Evolutionary conservation across 2,888 invertebrate genomes (phyloP), one percentile per base, ranked within the genome.

Genomic region (Frankliniella intonsa): DNA sequence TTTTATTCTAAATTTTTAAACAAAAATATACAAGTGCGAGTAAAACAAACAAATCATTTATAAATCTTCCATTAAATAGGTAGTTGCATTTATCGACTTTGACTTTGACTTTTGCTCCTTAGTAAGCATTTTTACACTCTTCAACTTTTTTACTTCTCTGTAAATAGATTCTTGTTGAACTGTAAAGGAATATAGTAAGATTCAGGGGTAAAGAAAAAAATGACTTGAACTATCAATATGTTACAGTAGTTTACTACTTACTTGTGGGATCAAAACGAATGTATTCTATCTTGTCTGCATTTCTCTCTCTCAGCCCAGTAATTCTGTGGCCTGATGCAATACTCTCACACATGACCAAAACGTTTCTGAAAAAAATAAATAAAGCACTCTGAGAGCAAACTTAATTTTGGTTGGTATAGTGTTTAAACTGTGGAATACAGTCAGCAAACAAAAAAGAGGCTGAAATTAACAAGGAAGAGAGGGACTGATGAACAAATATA

Each of bases 301-400:
- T 87, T 84, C 96, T 90, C 85, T 94, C 94, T 83, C 95, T 90
- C 80, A 93, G 90, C 83, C 87, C 87, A 83, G 90, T 91, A 83
- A 91, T 90, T 85, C 90, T 91, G 86, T 96, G 96, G 0, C 95
- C 95, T 85, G 92, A 93, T 3, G 94, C 94, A 81, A 92, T 88
- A 88, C 96, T 96, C 87, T 95, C 92, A 90, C 95, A 90, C 84
- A 93, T 85, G 12, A 96, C 95, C 92, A 96, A 92, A 81, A 96
- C 89, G 83, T 89, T 87, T 87, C 95, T 95, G 86, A 84, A 90
- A 90, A 83, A 83, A 82, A 81, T 84, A 76, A 38, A 76, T 81
- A 25, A 22, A 81, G 83, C 7, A 50, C 22, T 9, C n/a, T 65
- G 65, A 79, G 19, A 81, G 80, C 82, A 80, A 81, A 91, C 93